These are phyloP conservation scores for Serilophus lunatus DNA, from an alignment of 2,113 vertebrate genomes.

Conservation along the genomic window DNA sequence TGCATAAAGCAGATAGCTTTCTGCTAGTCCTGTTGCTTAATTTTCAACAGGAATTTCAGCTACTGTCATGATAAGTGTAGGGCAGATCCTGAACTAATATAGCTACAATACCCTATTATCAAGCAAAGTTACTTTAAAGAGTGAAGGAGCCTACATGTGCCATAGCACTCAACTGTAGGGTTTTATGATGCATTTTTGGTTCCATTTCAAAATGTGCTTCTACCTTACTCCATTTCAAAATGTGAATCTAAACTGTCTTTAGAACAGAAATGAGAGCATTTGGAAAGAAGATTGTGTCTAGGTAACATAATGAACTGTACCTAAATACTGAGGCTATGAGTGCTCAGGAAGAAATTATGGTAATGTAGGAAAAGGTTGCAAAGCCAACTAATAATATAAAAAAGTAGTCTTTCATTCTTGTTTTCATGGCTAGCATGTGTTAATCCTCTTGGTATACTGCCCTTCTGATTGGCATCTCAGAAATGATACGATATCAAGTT, in stretches of 20 bases:
- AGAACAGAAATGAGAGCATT: not conserved
- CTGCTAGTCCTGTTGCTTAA: not conserved
- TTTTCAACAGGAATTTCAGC: not conserved
- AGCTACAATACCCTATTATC: not conserved
- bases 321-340: not conserved
- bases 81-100: not conserved
- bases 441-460: not conserved
- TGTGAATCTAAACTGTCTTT: not conserved
- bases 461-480: not conserved
- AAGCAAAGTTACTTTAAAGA: not conserved
- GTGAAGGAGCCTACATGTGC: not conserved
- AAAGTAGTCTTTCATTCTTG: not conserved
- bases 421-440: not conserved
- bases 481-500: not conserved
- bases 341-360: not conserved
- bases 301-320: not conserved
- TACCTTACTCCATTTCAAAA: not conserved
- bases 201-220: not conserved
- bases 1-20: not conserved
- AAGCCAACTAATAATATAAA: not conserved
- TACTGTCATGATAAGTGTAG: not conserved
- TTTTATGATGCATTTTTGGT: not conserved
- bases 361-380: not conserved
- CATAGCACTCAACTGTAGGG: not conserved
- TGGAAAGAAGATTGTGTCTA: not conserved